A percentile compares a stretch with the other conserved stretches of the same genome.
Evolutionary conservation across 2,888 invertebrate species (phyloP).

Genomic region (Caenorhabditis parvicauda): DNA sequence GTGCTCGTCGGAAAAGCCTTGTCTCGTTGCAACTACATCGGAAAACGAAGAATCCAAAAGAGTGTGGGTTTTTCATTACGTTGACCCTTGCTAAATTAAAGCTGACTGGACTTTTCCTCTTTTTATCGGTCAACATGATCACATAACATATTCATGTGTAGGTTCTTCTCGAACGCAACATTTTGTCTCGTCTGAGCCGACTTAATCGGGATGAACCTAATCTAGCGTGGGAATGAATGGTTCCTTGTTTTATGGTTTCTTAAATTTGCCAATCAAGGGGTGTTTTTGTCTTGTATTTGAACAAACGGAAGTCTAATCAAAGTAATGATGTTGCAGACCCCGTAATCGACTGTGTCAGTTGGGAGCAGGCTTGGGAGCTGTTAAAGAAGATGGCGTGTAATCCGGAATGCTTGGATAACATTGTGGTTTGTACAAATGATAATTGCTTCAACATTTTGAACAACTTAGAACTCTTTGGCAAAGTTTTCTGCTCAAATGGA

Average conservation of each 20-base stretch:
- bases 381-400: slow-evolving; percentile 69
- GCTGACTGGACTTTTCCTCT: no score
- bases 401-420: slow-evolving; percentile 68
- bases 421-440: slow-evolving; percentile 62
- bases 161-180: no score
- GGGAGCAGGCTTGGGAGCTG: slow-evolving; percentile 67
- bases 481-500: slow-evolving; percentile 50
- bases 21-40: slow-evolving; percentile 58
- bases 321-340: no score
- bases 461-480: slow-evolving; percentile 43
- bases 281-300: no score
- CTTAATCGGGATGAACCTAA: no score
- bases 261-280: no score
- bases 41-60: slow-evolving; percentile 35
- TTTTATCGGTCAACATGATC: no score
- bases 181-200: no score
- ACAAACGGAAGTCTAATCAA: no score
- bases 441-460: not conserved
- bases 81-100: not conserved
- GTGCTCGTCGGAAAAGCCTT: slow-evolving; percentile 52
- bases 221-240: no score
- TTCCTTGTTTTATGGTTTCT: no score
- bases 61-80: slow-evolving; percentile 22
- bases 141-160: no score
- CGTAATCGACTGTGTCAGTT: slow-evolving; percentile 48